Conservation (phyloP, 2,113 vertebrate species). For the Eurystomus gularis region DNA sequence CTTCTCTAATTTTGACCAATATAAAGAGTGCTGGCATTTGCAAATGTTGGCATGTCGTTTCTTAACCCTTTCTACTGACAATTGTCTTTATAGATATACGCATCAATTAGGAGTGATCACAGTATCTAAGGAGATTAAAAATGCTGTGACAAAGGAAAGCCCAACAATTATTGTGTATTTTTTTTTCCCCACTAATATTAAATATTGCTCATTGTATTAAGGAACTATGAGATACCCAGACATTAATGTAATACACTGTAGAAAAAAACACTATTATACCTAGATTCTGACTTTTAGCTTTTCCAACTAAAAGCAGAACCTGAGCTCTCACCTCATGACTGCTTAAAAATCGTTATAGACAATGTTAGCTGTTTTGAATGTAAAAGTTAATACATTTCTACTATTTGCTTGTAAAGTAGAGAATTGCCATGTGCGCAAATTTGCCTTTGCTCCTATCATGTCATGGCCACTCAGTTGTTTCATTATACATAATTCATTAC, state of each 20-base stretch:
- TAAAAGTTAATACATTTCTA: neutral
- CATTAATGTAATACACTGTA: neutral
- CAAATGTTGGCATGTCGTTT: neutral
- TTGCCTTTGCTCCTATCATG: neutral
- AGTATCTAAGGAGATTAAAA: neutral
- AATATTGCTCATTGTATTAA: neutral
- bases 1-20: constrained; percentile 45
- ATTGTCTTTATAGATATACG: neutral
- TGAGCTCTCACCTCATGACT: neutral
- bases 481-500: constrained; percentile 52
- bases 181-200: neutral
- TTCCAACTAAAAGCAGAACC: neutral
- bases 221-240: neutral
- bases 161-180: neutral
- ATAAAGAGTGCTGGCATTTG: neutral
- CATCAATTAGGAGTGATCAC: neutral
- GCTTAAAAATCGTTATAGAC: neutral
- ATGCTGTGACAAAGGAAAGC: neutral
- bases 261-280: fast-evolving
- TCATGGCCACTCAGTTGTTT: constrained; percentile 16
- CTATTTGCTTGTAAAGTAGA: neutral
- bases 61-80: constrained; percentile 6
- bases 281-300: neutral
- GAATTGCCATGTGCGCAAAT: neutral
- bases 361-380: neutral